phyloP scores from a whole-genome alignment of 1,140 invertebrate genomes.

The Halictus rubicundus region DNA sequence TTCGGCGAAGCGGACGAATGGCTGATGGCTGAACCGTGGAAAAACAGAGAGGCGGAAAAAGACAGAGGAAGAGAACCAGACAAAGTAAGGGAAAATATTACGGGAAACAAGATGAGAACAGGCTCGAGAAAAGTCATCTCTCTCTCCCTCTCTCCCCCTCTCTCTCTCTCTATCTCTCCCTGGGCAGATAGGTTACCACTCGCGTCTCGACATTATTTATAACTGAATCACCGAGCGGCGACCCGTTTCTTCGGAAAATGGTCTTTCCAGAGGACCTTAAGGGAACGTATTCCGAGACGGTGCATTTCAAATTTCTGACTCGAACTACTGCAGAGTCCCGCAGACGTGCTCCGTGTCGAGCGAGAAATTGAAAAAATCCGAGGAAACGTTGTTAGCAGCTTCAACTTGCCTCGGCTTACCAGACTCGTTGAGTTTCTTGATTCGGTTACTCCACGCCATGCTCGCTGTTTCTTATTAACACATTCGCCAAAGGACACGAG shows the following conservation, averaged over 20 bases:
- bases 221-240: conserved; percentile 57
- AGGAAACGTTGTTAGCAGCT: background rate
- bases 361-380: background rate
- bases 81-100: too few relatives aligned
- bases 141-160: background rate
- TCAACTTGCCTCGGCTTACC: background rate
- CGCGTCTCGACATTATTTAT: conserved; percentile 66
- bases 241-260: conserved; percentile 59
- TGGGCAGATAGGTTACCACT: conserved; percentile 61
- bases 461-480: too few relatives aligned
- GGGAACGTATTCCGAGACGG: conserved; percentile 60
- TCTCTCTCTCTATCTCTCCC: background rate
- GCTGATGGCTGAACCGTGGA: background rate
- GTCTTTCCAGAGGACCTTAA: conserved; percentile 33
- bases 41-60: background rate
- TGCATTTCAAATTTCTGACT: conserved; percentile 48
- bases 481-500: too few relatives aligned
- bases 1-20: background rate
- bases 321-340: background rate
- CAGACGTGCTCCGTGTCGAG: background rate
- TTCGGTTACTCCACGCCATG: too few relatives aligned
- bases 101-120: background rate
- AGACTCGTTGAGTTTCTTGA: background rate
- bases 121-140: conserved; percentile 35
- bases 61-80: too few relatives aligned